Conservation (phyloP, 2,113 vertebrate genomes). For the Peromyscus polionotus region DNA sequence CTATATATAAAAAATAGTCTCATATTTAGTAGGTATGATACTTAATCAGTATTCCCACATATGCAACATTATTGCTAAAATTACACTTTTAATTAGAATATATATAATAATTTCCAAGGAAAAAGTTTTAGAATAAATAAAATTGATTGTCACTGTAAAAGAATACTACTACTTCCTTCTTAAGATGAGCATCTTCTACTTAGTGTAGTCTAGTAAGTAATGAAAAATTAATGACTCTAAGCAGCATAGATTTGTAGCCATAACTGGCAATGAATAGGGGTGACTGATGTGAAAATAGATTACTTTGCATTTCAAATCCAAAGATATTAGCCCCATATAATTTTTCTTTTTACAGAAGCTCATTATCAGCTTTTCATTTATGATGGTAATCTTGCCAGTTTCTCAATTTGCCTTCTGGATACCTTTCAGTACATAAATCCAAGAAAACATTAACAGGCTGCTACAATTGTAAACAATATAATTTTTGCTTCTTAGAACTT, state of each 20-base stretch:
- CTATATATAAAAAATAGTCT: not conserved
- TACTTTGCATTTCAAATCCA: not conserved
- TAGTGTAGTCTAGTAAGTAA: not conserved
- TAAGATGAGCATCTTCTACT: not conserved
- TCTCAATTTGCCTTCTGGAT: not conserved
- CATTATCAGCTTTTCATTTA: not conserved
- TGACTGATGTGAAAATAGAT: not conserved
- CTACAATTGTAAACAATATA: not conserved
- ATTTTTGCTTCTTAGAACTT: constrained; percentile 1
- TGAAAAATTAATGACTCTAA: not conserved
- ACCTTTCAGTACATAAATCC: not conserved
- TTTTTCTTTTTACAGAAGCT: not conserved
- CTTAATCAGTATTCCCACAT: not conserved
- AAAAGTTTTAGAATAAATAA: not conserved
- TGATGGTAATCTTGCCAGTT: not conserved
- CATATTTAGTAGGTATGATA: not conserved
- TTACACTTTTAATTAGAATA: not conserved
- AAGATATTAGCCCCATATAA: not conserved
- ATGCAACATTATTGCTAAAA: not conserved
- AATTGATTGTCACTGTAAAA: not conserved
- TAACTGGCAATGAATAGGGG: not conserved
- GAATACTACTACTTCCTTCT: not conserved
- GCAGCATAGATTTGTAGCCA: not conserved
- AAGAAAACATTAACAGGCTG: not conserved
- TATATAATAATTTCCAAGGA: not conserved